Conservation (phyloP, 2,888 invertebrate genomes). For the Chrysolina haemoptera region DNA sequence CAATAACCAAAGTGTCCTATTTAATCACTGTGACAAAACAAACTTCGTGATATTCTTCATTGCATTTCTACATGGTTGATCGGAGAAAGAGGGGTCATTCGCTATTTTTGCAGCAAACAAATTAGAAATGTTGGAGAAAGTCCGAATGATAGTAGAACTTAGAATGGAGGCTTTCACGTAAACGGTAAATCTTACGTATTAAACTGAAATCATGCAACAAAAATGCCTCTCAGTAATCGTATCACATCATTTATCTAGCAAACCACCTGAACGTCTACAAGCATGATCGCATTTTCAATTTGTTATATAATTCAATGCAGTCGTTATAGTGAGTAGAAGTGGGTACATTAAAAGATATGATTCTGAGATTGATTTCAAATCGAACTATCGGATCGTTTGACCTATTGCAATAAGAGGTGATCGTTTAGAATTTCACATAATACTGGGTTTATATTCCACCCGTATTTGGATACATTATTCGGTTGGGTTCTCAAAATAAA, state of each 20-base stretch:
- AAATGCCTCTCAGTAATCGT: constrained; percentile 13
- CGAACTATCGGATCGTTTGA: background rate
- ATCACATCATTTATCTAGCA: constrained; percentile 23
- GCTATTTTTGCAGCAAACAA: constrained; percentile 11
- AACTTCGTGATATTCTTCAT: background rate
- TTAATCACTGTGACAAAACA: background rate
- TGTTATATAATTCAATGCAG: constrained; percentile 11
- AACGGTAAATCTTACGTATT: constrained; percentile 23
- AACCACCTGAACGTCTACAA: constrained; percentile 18
- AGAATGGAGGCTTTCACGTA: constrained; percentile 21
- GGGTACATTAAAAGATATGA: background rate
- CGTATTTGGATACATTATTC: too few species aligned
- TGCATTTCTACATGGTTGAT: constrained; percentile 9
- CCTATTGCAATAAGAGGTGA: background rate
- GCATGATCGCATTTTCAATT: constrained; percentile 17
- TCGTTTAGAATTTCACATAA: too few species aligned
- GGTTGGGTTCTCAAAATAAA: too few species aligned
- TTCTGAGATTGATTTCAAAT: constrained; percentile 6
- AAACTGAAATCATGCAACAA: constrained; percentile 21
- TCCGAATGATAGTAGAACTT: constrained; percentile 19
- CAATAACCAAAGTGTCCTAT: background rate
- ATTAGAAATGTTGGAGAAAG: constrained; percentile 23
- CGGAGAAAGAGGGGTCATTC: constrained; percentile 7
- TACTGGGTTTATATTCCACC: too few species aligned
- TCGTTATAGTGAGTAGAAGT: constrained; percentile 9